These are phyloP conservation scores for Tenualosa thibaudeaui DNA, from an alignment of 2,797 vertebrate genomes.

Conservation along the genomic window DNA sequence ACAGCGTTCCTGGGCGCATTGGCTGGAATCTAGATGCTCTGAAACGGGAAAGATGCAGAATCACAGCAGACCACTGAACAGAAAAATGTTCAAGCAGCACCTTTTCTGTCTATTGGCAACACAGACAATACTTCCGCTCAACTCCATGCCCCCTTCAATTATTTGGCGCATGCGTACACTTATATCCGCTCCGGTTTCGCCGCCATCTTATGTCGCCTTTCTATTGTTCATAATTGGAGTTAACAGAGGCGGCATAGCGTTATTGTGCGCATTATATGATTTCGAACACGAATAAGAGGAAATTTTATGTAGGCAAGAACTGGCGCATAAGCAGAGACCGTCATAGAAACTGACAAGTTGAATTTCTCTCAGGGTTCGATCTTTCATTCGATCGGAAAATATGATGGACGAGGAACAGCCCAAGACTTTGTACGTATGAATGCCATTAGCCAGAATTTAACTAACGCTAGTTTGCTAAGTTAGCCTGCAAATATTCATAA, in stretches of 20 bases:
- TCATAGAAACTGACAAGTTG: conserved; percentile 61
- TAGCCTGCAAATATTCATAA: background rate
- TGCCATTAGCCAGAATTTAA: conserved; percentile 34
- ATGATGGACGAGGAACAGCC: conserved; percentile 78
- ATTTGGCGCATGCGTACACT: conserved; percentile 45
- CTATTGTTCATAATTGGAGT: conserved; percentile 74
- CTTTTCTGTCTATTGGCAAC: background rate
- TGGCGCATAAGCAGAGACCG: conserved; percentile 18
- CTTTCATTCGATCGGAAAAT: conserved; percentile 67
- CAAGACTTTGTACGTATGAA: conserved; percentile 75
- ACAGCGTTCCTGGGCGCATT: background rate
- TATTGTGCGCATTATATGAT: conserved; percentile 54
- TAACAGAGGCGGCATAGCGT: conserved; percentile 59
- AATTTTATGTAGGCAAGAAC: conserved; percentile 18
- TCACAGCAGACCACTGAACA: background rate
- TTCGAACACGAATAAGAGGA: conserved; percentile 35
- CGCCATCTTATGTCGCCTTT: conserved; percentile 74
- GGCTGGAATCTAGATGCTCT: background rate
- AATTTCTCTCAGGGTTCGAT: conserved; percentile 68
- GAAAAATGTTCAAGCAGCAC: background rate
- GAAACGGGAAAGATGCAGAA: background rate
- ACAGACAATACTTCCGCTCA: background rate
- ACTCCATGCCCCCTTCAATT: conserved; percentile 11
- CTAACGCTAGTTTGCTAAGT: conserved; percentile 6
- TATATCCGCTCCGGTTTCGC: conserved; percentile 58